Percentiles rank a stretch among this genome's conserved stretches.
Conservation (phyloP, 2,113 vertebrate genomes). For the Labeo catla region DNA sequence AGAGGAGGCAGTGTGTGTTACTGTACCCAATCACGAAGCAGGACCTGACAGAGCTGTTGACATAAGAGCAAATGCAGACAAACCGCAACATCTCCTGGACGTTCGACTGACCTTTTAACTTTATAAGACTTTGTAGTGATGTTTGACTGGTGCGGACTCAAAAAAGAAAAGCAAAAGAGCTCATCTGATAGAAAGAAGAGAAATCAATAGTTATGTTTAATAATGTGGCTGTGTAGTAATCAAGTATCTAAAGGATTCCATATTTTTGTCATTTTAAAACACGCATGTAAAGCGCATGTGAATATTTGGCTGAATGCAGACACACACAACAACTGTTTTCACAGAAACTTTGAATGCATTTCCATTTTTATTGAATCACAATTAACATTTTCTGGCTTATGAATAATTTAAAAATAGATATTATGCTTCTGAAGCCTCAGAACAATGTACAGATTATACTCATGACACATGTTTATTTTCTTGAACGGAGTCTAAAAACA, state of each 20-base stretch:
- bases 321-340: background rate
- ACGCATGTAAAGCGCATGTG: background rate
- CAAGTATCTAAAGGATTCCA: background rate
- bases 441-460: background rate
- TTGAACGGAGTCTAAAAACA: background rate
- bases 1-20: slow-evolving; percentile 79
- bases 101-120: background rate
- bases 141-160: too few species aligned
- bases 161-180: background rate
- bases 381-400: background rate
- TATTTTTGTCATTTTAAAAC: background rate
- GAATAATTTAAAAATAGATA: slow-evolving; percentile 16
- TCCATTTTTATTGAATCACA: background rate
- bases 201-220: background rate
- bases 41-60: slow-evolving; percentile 66
- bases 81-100: background rate
- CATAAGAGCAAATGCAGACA: slow-evolving; percentile 36
- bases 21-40: slow-evolving; percentile 69
- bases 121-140: background rate
- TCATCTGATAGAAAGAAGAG: background rate
- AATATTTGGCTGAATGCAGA: background rate
- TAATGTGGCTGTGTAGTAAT: background rate
- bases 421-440: background rate
- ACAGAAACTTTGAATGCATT: background rate
- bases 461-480: background rate